These are phyloP conservation scores for Taenaris catops DNA, from an alignment of 2,888 invertebrate species.

Conservation along the genomic window DNA sequence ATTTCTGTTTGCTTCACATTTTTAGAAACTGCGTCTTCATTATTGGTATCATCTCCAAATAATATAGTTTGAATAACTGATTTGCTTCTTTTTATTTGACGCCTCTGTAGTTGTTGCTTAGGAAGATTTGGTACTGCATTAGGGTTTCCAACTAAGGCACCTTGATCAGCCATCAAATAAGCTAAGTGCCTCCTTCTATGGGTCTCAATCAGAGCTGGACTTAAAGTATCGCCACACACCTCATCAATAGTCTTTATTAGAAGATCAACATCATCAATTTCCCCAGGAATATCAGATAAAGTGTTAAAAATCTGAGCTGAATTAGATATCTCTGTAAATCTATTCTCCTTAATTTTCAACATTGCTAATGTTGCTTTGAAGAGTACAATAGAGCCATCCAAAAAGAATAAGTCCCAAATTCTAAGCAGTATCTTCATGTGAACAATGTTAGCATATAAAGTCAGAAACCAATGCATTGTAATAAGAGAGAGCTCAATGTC, in stretches of 20 bases:
- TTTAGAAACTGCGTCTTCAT: conserved; percentile 94
- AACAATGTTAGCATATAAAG: conserved; percentile 97
- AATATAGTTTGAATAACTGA: conserved; percentile 93
- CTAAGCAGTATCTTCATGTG: conserved; percentile 95
- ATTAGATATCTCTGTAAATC: conserved; percentile 92
- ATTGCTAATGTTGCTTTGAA: conserved; percentile 97
- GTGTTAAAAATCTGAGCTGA: conserved; percentile 99
- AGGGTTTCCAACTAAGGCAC: conserved; percentile 94
- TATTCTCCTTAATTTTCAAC: conserved; percentile 89
- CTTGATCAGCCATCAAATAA: conserved; percentile 98
- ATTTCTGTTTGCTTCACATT: conserved; percentile 99
- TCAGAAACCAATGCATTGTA: conserved; percentile 98
- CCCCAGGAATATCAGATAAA: conserved; percentile 96
- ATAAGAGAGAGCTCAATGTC: conserved; percentile 97
- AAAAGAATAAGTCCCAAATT: conserved; percentile 98
- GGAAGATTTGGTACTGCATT: conserved; percentile 94
- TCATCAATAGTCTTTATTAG: conserved; percentile 86
- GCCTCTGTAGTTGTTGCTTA: conserved; percentile 92
- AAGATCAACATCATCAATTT: conserved; percentile 94
- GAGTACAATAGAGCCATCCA: conserved; percentile 95
- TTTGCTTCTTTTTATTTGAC: conserved; percentile 94
- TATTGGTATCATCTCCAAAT: conserved; percentile 88
- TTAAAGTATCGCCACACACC: conserved; percentile 89
- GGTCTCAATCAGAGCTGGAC: conserved; percentile 91
- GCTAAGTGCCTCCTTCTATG: conserved; percentile 95